A percentile compares a stretch with the other conserved stretches of the same genome.
Conservation (phyloP, 53 echinoderm and acorn worm genomes). For the Echinarachnius parma region DNA sequence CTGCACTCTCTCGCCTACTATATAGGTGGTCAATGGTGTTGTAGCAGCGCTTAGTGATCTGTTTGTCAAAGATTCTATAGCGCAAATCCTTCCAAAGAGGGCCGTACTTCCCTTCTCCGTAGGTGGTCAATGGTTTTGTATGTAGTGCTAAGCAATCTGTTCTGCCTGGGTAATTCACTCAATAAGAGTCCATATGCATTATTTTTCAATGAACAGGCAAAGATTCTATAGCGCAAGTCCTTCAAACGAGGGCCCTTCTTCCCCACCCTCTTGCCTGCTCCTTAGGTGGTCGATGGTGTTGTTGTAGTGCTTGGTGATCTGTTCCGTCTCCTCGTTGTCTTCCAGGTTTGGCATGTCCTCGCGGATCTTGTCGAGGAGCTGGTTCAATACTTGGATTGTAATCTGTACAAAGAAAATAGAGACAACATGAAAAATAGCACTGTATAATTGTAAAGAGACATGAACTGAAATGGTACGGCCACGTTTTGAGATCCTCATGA, state of each 20-base stretch:
- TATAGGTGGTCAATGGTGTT: no score
- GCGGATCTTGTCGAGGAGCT: slow-evolving; percentile 94
- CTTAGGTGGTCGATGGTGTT: slow-evolving; percentile 96
- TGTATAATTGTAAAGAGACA: background rate
- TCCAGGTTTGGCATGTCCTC: slow-evolving; percentile 98
- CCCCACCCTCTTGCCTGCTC: slow-evolving; percentile 77
- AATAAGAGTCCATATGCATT: no score
- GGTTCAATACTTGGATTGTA: slow-evolving; percentile 79
- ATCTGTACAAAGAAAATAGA: slow-evolving; percentile 47
- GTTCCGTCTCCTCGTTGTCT: slow-evolving; percentile 98
- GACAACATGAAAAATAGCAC: background rate
- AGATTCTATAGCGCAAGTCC: slow-evolving; percentile 75
- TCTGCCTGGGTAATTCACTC: no score
- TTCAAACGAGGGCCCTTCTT: slow-evolving; percentile 83
- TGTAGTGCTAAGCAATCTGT: slow-evolving; percentile 97
- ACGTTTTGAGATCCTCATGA: no score
- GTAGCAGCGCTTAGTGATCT: no score
- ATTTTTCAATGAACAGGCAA: no score
- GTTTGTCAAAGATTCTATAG: no score
- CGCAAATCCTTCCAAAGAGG: no score
- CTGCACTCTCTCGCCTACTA: no score
- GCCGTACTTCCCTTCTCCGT: slow-evolving; percentile 65
- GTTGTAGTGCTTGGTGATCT: slow-evolving; percentile 98
- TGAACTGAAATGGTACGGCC: no score
- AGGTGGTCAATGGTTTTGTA: slow-evolving; percentile 97